phyloP scores from a whole-genome alignment of 2,888 invertebrate species.

The Rotaria sp. region DNA sequence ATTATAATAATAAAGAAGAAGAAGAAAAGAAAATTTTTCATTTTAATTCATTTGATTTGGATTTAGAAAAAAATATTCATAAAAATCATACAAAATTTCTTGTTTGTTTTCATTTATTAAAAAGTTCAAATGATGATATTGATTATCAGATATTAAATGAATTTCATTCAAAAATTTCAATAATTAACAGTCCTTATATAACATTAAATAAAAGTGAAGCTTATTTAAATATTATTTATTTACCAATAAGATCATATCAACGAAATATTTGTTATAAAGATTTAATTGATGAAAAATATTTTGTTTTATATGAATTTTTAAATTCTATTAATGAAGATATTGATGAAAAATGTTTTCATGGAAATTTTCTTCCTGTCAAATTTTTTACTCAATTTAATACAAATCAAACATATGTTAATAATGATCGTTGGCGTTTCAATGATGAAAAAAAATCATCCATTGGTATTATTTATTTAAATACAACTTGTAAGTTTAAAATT shows the following conservation, averaged over 20 bases:
- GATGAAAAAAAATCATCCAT: not conserved
- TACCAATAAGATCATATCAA: not conserved
- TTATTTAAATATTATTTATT: not conserved
- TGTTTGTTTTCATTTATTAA: not conserved
- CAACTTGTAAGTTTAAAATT: not conserved
- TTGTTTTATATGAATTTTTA: constrained; percentile 3
- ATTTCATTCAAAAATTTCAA: not conserved
- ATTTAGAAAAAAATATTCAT: not conserved
- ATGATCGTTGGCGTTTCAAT: not conserved
- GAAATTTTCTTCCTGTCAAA: not conserved
- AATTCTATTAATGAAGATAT: not conserved
- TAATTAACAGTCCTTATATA: not conserved
- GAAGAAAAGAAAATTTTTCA: not conserved
- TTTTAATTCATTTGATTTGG: not conserved
- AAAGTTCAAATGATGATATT: not conserved
- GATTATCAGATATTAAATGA: not conserved
- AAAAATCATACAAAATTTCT: not conserved
- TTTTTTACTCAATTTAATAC: not conserved
- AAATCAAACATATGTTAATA: not conserved
- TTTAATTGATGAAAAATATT: not conserved
- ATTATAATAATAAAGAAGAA: not conserved
- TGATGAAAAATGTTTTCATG: constrained; percentile 4
- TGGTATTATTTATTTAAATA: not conserved
- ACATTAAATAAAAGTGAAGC: not conserved
- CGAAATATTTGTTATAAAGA: not conserved